Conservation (phyloP, 2,797 vertebrate species). For the Phalanger gymnotis region DNA sequence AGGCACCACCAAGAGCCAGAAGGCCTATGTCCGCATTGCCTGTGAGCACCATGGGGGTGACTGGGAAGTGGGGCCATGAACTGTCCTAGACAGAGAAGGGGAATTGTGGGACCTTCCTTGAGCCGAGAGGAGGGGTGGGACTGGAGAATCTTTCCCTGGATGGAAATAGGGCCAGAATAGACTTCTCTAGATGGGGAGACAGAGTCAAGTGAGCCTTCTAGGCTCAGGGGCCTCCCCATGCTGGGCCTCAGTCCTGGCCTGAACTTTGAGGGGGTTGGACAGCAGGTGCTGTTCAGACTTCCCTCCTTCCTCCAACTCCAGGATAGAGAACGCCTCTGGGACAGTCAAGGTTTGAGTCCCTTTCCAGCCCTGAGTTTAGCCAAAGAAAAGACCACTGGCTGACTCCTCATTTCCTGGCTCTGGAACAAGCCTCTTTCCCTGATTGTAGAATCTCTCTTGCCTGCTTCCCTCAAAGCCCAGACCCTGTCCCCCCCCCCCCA, state of each 20-base stretch:
- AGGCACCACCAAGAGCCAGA: slow-evolving; percentile 98
- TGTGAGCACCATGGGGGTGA: slow-evolving; percentile 88
- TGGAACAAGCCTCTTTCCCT: not conserved
- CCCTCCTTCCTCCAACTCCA: not conserved
- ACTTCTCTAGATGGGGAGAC: not conserved
- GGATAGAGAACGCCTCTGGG: not conserved
- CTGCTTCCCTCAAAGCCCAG: not conserved
- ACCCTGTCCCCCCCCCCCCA: not conserved
- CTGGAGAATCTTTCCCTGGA: slow-evolving; percentile 6
- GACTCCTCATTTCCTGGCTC: not conserved
- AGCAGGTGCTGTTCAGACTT: not conserved
- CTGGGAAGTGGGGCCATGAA: slow-evolving; percentile 21
- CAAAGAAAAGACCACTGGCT: not conserved
- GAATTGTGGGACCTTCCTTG: not conserved
- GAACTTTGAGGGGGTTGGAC: not conserved
- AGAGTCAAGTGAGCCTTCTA: not conserved
- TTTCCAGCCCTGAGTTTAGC: not conserved
- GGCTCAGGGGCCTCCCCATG: not conserved
- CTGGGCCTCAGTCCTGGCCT: not conserved
- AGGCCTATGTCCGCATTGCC: slow-evolving; percentile 95
- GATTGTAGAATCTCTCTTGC: not conserved
- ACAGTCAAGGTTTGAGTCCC: not conserved
- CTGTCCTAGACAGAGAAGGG: not conserved
- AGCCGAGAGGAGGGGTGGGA: not conserved
- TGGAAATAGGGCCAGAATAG: not conserved